A percentile compares a stretch with the other conserved stretches of the same genome.
Conservation (phyloP, 2,888 invertebrate genomes). For the Zeuzera pyrina region DNA sequence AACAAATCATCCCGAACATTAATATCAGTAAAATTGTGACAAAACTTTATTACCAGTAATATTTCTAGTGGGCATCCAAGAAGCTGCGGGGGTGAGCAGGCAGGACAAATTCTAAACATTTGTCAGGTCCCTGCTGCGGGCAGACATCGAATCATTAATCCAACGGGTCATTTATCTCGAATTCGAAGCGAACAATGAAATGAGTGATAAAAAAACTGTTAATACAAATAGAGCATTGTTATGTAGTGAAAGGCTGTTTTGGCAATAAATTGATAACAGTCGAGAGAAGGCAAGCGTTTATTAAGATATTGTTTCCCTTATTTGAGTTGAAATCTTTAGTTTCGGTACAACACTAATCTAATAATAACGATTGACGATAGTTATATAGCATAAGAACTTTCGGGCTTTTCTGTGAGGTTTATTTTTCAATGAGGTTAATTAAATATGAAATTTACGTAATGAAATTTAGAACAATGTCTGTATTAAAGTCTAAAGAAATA, state of each 20-base stretch:
- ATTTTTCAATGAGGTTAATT: no score
- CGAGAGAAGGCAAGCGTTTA: no score
- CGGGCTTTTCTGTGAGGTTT: no score
- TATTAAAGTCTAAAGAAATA: no score
- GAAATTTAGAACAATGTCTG: no score
- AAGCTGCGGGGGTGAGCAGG: slow-evolving; percentile 10
- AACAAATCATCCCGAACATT: no score
- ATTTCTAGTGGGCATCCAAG: slow-evolving; percentile 15
- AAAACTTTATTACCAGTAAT: slow-evolving; percentile 15
- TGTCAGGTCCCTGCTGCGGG: slow-evolving; percentile 34
- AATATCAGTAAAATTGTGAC: slow-evolving; percentile 11
- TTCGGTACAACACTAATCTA: no score
- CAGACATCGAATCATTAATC: slow-evolving; percentile 38
- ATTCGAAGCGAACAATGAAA: slow-evolving; percentile 40
- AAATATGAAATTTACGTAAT: no score
- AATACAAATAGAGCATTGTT: slow-evolving; percentile 18
- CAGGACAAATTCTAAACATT: slow-evolving; percentile 45
- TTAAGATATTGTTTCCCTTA: no score
- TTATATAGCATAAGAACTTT: no score
- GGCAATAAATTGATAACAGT: background rate
- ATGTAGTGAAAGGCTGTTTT: background rate
- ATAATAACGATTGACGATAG: no score
- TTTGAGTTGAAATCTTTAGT: no score
- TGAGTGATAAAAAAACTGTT: slow-evolving; percentile 34
- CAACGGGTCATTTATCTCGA: slow-evolving; percentile 39